Conservation (phyloP, 2,113 vertebrate species). For the Suncus etruscus region DNA sequence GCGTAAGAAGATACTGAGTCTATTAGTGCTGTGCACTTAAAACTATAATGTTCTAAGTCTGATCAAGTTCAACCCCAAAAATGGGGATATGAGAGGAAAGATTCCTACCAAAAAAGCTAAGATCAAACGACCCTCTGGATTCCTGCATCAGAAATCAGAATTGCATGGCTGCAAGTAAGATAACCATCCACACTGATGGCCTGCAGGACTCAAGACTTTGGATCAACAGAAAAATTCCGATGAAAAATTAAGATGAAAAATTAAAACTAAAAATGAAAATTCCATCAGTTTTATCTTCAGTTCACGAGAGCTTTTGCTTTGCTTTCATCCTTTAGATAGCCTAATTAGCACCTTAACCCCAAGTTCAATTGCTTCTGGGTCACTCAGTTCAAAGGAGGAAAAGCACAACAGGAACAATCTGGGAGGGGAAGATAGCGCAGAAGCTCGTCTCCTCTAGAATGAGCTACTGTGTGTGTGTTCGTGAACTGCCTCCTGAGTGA, state of each 20-base stretch:
- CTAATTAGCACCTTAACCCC: constrained; percentile 17
- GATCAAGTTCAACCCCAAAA: neutral
- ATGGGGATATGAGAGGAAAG: neutral
- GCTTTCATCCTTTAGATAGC: constrained; percentile 9
- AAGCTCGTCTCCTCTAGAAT: neutral
- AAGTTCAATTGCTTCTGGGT: constrained; percentile 38
- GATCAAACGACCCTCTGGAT: neutral
- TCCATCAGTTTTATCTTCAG: neutral
- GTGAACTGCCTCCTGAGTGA: neutral
- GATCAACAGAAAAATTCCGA: neutral
- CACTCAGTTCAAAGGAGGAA: neutral
- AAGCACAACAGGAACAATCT: neutral
- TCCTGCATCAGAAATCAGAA: neutral
- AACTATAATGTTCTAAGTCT: neutral
- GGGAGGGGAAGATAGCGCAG: neutral
- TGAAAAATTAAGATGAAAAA: neutral
- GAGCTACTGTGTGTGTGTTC: neutral
- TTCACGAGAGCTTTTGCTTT: neutral
- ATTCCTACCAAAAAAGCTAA: neutral
- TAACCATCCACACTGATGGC: too few relatives aligned
- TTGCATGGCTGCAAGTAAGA: neutral
- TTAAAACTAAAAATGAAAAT: too few relatives aligned
- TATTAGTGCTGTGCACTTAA: too few relatives aligned
- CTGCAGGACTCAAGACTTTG: neutral
- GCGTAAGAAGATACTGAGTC: neutral